A percentile compares a stretch with the other conserved stretches of the same genome.
Evolutionary conservation across 2,797 vertebrate genomes (phyloP).

Genomic region (Phataginus tetradactyla): DNA sequence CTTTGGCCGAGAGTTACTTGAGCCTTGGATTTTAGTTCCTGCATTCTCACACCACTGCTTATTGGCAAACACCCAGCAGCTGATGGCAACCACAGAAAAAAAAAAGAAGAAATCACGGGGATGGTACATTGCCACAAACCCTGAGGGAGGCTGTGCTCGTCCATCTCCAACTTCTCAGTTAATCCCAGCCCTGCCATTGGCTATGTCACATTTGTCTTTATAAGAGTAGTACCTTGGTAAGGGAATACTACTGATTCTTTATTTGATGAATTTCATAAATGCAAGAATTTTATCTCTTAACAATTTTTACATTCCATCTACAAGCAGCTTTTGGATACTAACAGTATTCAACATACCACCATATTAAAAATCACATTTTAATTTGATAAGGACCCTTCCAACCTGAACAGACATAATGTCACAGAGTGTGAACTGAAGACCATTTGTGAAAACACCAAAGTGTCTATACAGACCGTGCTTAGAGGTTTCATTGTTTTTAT

Average conservation of each 20-base stretch:
- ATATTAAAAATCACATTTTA: slow-evolving; percentile 19
- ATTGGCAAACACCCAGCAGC: neutral
- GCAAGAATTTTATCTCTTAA: neutral
- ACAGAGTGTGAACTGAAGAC: neutral
- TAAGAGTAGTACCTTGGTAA: neutral
- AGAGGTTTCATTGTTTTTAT: neutral
- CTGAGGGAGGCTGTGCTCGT: neutral
- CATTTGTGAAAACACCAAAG: neutral
- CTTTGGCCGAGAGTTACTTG: neutral
- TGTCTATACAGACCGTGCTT: neutral
- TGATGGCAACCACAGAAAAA: neutral
- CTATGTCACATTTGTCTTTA: neutral
- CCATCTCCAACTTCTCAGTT: neutral
- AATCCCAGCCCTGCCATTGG: neutral
- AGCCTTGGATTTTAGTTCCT: neutral
- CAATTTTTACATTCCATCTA: neutral
- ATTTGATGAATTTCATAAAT: neutral
- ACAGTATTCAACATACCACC: neutral
- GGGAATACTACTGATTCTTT: neutral
- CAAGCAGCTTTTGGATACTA: neutral
- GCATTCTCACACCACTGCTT: neutral
- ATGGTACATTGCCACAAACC: neutral
- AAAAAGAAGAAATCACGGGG: accelerated
- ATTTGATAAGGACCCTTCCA: neutral
- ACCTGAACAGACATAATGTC: neutral